Conservation (phyloP, 1,140 invertebrate genomes). For the Palaemon carinicauda region DNA sequence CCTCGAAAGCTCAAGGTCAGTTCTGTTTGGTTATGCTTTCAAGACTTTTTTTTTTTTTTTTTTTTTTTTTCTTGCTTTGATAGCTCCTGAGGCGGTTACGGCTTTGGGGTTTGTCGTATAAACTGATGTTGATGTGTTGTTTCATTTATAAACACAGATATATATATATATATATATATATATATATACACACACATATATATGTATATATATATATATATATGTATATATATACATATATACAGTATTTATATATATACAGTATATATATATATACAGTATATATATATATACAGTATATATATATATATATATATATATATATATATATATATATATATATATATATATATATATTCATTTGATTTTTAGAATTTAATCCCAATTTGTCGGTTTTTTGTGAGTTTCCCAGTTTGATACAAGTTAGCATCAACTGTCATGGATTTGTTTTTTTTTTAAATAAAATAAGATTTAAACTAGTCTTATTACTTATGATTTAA, state of each 20-base stretch:
- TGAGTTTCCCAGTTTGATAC: no score
- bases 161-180: not conserved
- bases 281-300: not conserved
- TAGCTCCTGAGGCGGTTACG: not conserved
- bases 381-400: no score
- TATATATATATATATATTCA: no score
- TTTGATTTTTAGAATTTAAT: no score
- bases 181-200: not conserved
- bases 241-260: not conserved
- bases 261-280: not conserved
- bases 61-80: not conserved
- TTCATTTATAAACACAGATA: no score
- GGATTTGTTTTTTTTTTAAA: no score
- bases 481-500: no score
- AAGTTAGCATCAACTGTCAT: no score
- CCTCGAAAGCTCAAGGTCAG: conserved; percentile 29
- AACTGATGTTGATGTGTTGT: not conserved
- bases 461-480: no score
- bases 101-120: no score
- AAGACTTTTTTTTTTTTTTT: no score
- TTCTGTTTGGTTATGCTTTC: not conserved
- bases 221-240: not conserved
- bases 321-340: not conserved
- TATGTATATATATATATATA: not conserved
- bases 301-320: not conserved